Conservation (phyloP, 2,113 vertebrate genomes). For the Oceanites oceanicus region DNA sequence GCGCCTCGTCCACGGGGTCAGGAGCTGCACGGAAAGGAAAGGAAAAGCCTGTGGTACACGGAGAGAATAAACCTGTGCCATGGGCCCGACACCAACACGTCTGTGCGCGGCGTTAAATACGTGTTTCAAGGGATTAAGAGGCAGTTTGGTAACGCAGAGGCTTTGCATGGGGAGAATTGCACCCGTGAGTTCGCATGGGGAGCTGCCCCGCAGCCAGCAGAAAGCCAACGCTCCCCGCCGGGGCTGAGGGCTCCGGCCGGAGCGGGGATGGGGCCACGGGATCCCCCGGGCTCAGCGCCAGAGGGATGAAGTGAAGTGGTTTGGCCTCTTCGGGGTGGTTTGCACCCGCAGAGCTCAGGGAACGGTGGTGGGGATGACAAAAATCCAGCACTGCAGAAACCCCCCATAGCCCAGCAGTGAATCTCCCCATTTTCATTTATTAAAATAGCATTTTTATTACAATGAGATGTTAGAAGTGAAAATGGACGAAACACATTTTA, state of each 20-base stretch:
- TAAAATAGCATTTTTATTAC: conserved; percentile 10
- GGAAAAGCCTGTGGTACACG: background rate
- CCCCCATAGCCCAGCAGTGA: background rate
- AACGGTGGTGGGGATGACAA: accelerated
- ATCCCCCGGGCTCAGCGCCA: accelerated
- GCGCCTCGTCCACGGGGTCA: background rate
- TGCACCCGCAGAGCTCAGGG: background rate
- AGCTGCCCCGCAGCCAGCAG: background rate
- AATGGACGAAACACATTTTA: background rate
- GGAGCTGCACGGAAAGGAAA: background rate
- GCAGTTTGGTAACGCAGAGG: background rate
- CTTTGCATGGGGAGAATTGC: background rate
- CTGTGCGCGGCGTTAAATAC: background rate
- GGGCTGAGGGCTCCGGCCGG: background rate
- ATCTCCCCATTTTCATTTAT: background rate
- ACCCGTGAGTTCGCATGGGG: background rate
- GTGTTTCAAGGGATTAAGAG: background rate
- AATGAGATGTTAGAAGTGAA: conserved; percentile 22
- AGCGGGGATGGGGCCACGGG: accelerated
- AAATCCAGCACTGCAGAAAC: accelerated
- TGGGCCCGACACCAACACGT: background rate
- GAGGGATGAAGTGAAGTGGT: accelerated
- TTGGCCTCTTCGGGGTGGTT: accelerated
- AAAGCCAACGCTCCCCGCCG: background rate
- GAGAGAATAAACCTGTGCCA: background rate